Conservation (phyloP, 1,140 invertebrate genomes). For the Ephestia elutella region DNA sequence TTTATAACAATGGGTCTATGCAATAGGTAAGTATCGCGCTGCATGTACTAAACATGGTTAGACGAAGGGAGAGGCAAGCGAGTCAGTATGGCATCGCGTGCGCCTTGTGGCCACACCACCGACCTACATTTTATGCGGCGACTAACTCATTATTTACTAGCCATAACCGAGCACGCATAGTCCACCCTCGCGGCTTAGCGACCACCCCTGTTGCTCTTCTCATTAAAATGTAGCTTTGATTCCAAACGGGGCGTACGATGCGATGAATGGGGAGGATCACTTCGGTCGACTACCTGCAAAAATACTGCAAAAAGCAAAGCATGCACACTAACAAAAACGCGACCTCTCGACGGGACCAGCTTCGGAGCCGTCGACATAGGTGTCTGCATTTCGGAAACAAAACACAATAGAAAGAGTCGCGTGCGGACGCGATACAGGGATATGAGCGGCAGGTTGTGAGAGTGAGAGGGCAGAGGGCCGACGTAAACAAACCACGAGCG, state of each 20-base stretch:
- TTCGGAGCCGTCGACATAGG: constrained; percentile 59
- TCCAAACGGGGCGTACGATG: not conserved
- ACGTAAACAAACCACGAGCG: constrained; percentile 71
- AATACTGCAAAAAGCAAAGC: constrained; percentile 61
- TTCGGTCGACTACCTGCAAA: constrained; percentile 60
- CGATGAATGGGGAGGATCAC: constrained; percentile 25
- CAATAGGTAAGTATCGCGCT: constrained; percentile 18
- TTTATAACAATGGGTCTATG: constrained; percentile 26
- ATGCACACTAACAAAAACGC: constrained; percentile 65
- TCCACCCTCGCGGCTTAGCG: constrained; percentile 36
- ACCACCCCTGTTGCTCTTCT: constrained; percentile 14
- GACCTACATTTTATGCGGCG: constrained; percentile 71
- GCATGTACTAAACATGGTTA: constrained; percentile 27
- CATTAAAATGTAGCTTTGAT: constrained; percentile 9
- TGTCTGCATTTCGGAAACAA: constrained; percentile 72
- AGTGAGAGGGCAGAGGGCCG: constrained; percentile 60
- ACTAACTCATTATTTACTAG: constrained; percentile 61
- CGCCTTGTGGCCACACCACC: constrained; percentile 43
- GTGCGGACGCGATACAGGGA: constrained; percentile 61
- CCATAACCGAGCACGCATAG: constrained; percentile 42
- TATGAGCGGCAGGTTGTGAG: constrained; percentile 67
- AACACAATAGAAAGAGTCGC: constrained; percentile 70
- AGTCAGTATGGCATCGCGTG: constrained; percentile 50
- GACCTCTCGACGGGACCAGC: constrained; percentile 54
- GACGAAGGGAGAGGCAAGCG: constrained; percentile 46